Base-by-base conservation (phyloP, 2,113 vertebrate genomes). In the Elgaria multicarinata region DNA sequence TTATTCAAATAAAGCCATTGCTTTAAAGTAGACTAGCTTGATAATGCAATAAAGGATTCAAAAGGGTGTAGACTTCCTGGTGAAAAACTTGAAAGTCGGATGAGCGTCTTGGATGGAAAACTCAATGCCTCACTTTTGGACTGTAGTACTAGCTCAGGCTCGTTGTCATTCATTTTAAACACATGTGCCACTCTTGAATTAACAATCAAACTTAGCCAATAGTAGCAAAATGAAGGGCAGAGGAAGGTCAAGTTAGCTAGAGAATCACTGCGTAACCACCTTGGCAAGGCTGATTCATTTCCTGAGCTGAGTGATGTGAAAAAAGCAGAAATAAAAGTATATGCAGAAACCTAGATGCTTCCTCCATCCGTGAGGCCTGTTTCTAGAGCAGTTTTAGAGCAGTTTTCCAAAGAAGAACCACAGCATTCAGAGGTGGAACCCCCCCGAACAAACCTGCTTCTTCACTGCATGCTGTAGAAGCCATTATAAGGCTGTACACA, bases 221-320 rank as follows among this genome's bases (percentile, higher is more conserved):
- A 58, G 50, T 42, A 62, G 69, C 46, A 55, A 18, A 4, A 26
- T 55, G 28, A 76, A 89, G n/a, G 71, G 33, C 72, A 89, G 14
- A 13, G 42, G 58, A 77, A 26, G 24, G 72, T 53, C 64, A 84
- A 18, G 26, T 28, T 39, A 26, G 55, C 42, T 69, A 33, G 22
- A 50, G 74, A 89, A 55, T 50, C 64, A 71, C 16, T 53, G 44
- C n/a, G 72, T 55, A 69, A 78, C n/a, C 50, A 55, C 24, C n/a
- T 50, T 77, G 64, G 62, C 74, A 78, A 42, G 18, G 26, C 31
- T 42, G 77, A 67, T 78, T 89, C n/a, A 55, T 89, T 89, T 89
- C 82, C 88, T 81, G 78, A 82, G 53, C 67, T 72, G 36, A 88
- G 39, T 87, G 75, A 79, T 77, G 82, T 66, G 71, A 85, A 77